Conservation (phyloP, 35 echinoderm and acorn worm genomes). For the Chiridota heheva region DNA sequence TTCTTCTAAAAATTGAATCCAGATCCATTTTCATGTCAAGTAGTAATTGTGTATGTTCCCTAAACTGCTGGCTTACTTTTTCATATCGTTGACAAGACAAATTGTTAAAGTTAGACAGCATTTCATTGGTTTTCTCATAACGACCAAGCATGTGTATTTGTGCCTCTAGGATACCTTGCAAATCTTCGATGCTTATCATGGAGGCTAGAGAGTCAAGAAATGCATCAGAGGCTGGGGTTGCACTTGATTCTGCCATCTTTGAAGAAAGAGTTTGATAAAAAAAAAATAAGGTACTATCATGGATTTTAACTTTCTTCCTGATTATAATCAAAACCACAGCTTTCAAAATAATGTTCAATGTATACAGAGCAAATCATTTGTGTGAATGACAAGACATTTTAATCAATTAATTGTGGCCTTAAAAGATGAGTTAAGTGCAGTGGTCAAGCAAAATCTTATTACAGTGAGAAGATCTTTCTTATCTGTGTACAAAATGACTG, state of each 20-base stretch:
- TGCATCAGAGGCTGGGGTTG: constrained; percentile 70
- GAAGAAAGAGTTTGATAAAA: no score
- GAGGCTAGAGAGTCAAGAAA: constrained; percentile 71
- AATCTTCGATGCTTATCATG: constrained; percentile 86
- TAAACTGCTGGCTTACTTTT: constrained; percentile 74
- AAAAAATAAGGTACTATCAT: no score
- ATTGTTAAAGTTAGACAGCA: constrained; percentile 88
- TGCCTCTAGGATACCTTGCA: constrained; percentile 70
- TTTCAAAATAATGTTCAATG: no score
- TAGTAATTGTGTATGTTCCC: constrained; percentile 69
- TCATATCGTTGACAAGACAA: constrained; percentile 70
- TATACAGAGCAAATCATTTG: no score
- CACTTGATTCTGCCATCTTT: constrained; percentile 18
- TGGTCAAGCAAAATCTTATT: no score
- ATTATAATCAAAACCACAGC: no score
- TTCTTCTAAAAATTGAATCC: constrained; percentile 74
- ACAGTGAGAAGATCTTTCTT: no score
- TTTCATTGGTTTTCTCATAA: constrained; percentile 98
- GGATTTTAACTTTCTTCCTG: no score
- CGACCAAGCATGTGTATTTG: constrained; percentile 86
- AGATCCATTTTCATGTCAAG: constrained; percentile 79
- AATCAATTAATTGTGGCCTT: no score
- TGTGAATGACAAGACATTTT: no score
- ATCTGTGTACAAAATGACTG: no score
- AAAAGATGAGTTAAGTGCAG: no score